These are phyloP conservation scores for Ectemnius continuus DNA, from an alignment of 2,888 invertebrate genomes.

Conservation along the genomic window DNA sequence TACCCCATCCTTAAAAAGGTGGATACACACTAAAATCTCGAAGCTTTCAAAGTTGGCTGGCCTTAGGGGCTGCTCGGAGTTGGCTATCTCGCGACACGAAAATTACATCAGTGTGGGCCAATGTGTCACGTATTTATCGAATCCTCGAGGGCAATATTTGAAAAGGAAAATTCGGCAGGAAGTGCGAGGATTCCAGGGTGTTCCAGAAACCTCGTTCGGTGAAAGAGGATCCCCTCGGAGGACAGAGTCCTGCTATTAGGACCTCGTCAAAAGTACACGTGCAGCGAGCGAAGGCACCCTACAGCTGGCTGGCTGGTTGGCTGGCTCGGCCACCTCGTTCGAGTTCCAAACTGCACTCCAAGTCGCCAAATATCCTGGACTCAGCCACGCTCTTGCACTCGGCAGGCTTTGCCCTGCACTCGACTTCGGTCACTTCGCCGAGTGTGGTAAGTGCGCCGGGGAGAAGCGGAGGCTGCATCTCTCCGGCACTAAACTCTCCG, in stretches of 20 bases:
- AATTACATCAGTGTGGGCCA: too few relatives aligned
- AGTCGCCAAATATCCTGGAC: conserved; percentile 53
- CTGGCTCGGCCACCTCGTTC: conserved; percentile 16
- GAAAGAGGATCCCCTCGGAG: conserved; percentile 1
- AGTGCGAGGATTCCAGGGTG: not conserved
- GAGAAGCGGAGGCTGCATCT: conserved; percentile 24
- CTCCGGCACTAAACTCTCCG: conserved; percentile 32
- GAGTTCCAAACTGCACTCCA: conserved; percentile 56
- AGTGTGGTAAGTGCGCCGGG: conserved; percentile 43
- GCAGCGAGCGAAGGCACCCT: conserved; percentile 13
- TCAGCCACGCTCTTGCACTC: conserved; percentile 48
- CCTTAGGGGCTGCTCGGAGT: too few relatives aligned
- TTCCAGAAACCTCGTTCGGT: not conserved
- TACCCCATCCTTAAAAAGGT: too few relatives aligned
- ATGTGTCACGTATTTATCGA: conserved; percentile 3
- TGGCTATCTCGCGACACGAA: too few relatives aligned
- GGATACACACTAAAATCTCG: too few relatives aligned
- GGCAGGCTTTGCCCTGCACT: conserved; percentile 52
- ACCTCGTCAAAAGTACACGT: conserved; percentile 42
- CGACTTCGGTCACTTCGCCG: conserved; percentile 53
- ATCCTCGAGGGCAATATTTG: not conserved
- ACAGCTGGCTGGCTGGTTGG: conserved; percentile 8
- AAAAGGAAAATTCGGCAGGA: too few relatives aligned
- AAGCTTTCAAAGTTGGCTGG: too few relatives aligned
- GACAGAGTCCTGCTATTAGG: conserved; percentile 16